Percentiles rank a stretch among this genome's conserved stretches.
phyloP scores from a whole-genome alignment of 2,888 invertebrate genomes.

The Entomobrya proxima region DNA sequence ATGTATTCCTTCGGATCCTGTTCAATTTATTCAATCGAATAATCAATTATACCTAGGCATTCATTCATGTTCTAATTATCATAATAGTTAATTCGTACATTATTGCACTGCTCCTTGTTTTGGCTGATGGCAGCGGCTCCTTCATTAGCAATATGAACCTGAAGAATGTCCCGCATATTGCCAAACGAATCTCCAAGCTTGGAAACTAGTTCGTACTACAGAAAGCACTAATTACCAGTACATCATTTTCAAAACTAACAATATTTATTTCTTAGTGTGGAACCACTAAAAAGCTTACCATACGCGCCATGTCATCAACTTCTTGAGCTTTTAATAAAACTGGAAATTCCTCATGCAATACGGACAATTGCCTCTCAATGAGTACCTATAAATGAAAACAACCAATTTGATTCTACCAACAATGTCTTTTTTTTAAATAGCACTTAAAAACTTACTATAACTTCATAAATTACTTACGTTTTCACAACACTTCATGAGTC shows the following conservation, averaged over 20 bases:
- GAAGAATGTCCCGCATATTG: conserved; percentile 57
- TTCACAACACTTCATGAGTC: conserved; percentile 62
- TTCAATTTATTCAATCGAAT: not conserved
- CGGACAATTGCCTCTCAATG: conserved; percentile 49
- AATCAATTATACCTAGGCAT: not conserved
- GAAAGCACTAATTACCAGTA: not conserved
- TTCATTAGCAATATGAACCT: conserved; percentile 51
- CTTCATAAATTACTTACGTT: conserved; percentile 32
- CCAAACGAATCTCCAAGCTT: conserved; percentile 59
- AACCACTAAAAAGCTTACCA: no score
- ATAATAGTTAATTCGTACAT: conserved; percentile 8
- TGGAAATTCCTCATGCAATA: conserved; percentile 62
- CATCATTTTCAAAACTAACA: not conserved
- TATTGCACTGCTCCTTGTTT: conserved; percentile 50
- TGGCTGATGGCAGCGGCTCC: conserved; percentile 42
- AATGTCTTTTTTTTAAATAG: no score
- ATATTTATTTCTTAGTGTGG: not conserved
- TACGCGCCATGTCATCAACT: conserved; percentile 50
- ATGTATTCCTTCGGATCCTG: conserved; percentile 64
- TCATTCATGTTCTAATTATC: not conserved
- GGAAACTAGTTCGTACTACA: conserved; percentile 55
- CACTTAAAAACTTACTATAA: no score
- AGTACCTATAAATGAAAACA: conserved; percentile 54
- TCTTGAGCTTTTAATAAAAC: conserved; percentile 40
- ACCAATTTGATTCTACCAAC: not conserved